A percentile compares a stretch with the other conserved stretches of the same genome.
Conservation (phyloP, 2,888 invertebrate species). For the Nephrotoma guestfalica region DNA sequence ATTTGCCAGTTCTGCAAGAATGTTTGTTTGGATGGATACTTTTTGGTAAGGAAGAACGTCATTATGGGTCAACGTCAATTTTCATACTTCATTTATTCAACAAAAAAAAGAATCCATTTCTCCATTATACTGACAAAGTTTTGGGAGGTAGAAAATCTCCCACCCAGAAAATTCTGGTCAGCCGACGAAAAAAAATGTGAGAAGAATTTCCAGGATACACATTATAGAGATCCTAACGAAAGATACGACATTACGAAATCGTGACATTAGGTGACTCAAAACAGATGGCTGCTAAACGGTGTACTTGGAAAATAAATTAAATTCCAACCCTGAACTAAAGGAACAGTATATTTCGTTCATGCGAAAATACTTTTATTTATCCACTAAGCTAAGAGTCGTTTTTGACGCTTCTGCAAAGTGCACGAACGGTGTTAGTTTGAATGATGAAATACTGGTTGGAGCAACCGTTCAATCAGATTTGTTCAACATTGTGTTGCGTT, state of each 20-base stretch:
- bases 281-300: slow-evolving; percentile 9
- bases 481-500: slow-evolving; percentile 10
- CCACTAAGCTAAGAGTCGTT: slow-evolving; percentile 5
- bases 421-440: slow-evolving; percentile 4
- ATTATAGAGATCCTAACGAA: slow-evolving; percentile 7
- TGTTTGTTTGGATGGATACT: not conserved
- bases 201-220: slow-evolving; percentile 12
- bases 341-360: slow-evolving; percentile 14
- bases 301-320: slow-evolving; percentile 11
- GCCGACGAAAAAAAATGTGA: slow-evolving; percentile 12
- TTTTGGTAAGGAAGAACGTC: not conserved
- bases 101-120: not conserved
- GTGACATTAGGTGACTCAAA: slow-evolving; percentile 3
- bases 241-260: slow-evolving; percentile 11
- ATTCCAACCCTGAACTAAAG: slow-evolving; percentile 10
- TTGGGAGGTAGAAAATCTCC: slow-evolving; percentile 14
- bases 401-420: slow-evolving; percentile 8
- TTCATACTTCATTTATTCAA: not conserved
- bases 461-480: slow-evolving; percentile 11
- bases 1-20: not conserved
- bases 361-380: slow-evolving; percentile 12
- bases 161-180: slow-evolving; percentile 4
- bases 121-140: slow-evolving; percentile 6
- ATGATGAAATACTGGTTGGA: slow-evolving; percentile 9
- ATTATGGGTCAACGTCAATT: not conserved